Evolutionary conservation across 1,140 invertebrate species (phyloP).

Genomic region (Parasteatoda tepidariorum): DNA sequence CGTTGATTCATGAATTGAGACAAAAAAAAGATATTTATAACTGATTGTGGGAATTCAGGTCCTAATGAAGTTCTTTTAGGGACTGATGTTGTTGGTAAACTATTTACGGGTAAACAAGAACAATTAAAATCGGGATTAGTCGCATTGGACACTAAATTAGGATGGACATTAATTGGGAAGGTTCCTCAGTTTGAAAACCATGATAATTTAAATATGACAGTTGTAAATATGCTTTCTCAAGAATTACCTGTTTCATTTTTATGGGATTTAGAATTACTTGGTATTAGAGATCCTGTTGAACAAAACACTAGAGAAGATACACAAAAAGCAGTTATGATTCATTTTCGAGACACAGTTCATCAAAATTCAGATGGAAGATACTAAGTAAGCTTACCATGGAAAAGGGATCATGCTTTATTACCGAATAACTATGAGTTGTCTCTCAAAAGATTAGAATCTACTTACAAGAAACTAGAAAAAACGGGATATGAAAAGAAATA

Average conservation of each 20-base stretch:
- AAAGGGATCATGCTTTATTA: background rate
- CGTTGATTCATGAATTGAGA: too few species aligned
- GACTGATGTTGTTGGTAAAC: slow-evolving; percentile 1
- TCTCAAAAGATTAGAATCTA: background rate
- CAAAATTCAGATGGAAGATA: slow-evolving; percentile 3
- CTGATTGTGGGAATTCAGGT: background rate
- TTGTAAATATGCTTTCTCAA: slow-evolving; percentile 7
- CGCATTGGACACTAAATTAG: background rate
- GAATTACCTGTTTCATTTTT: slow-evolving; percentile 1
- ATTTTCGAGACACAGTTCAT: slow-evolving; percentile 14
- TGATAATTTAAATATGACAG: slow-evolving; percentile 1
- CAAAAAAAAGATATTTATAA: too few species aligned
- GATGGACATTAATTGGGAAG: background rate
- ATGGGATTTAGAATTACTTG: slow-evolving; percentile 11
- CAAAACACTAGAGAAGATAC: slow-evolving; percentile 8
- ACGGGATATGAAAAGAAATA: slow-evolving; percentile 4
- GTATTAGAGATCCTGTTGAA: slow-evolving; percentile 10
- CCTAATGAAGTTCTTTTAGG: background rate
- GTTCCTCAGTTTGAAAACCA: background rate
- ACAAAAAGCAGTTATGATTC: slow-evolving; percentile 9
- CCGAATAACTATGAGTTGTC: background rate
- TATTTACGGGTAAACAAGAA: background rate
- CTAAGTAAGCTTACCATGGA: slow-evolving; percentile 7
- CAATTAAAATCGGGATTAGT: background rate
- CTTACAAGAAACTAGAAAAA: slow-evolving; percentile 15